These are phyloP conservation scores for Nibea coibor DNA, from an alignment of 2,113 vertebrate species.

Conservation along the genomic window DNA sequence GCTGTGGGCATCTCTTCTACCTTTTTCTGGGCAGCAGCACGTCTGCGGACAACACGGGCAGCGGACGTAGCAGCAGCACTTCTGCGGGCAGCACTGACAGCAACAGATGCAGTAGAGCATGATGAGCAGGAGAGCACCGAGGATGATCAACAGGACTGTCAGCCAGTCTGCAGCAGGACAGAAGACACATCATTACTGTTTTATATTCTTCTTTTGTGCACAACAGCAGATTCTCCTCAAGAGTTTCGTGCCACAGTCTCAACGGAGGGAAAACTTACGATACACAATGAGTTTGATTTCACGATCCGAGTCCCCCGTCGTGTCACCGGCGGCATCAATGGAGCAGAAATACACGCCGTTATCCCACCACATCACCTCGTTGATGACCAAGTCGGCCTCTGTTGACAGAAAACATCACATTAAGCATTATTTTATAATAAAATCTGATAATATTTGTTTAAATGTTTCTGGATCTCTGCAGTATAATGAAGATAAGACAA, in stretches of 20 bases:
- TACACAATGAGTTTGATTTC: conserved; percentile 94
- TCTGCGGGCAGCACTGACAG: conserved; percentile 98
- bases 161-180: conserved; percentile 90
- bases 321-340: conserved; percentile 93
- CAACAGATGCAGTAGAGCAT: conserved; percentile 91
- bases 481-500: no score
- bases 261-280: conserved; percentile 82
- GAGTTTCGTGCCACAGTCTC: fast-evolving
- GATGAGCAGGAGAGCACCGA: conserved; percentile 89
- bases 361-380: conserved; percentile 99
- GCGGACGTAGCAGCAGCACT: conserved; percentile 95
- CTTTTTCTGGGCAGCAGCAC: conserved; percentile 97
- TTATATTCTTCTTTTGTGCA: neutral
- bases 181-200: neutral
- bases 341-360: conserved; percentile 93
- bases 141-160: conserved; percentile 91
- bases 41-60: conserved; percentile 93
- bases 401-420: neutral
- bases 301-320: conserved; percentile 89
- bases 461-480: neutral
- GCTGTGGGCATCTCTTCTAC: conserved; percentile 73
- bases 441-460: neutral
- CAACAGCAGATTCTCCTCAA: neutral
- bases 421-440: neutral
- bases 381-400: conserved; percentile 95